These are phyloP conservation scores for Onthophagus sagittarius DNA, from an alignment of 2,888 invertebrate genomes.

Conservation along the genomic window DNA sequence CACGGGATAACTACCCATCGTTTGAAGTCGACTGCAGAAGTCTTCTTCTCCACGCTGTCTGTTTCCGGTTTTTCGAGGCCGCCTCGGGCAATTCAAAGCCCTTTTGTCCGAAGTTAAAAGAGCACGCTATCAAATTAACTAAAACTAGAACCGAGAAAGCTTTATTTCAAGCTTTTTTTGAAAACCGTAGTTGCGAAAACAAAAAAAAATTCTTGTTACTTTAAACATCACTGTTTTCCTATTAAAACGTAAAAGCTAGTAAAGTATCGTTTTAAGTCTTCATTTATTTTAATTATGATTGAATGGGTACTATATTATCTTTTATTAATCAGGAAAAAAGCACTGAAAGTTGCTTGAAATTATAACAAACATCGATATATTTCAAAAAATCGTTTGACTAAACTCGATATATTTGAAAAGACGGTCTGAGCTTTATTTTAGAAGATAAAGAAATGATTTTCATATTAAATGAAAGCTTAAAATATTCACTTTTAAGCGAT, in stretches of 20 bases:
- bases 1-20: not conserved
- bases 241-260: not conserved
- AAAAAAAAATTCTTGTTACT: not conserved
- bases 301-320: too few relatives aligned
- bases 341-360: too few relatives aligned
- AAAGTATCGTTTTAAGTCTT: not conserved
- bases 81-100: not conserved
- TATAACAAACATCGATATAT: too few relatives aligned
- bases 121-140: not conserved
- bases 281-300: too few relatives aligned
- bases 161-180: not conserved
- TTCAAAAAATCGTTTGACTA: too few relatives aligned
- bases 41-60: not conserved
- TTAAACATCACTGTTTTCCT: not conserved
- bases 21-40: not conserved
- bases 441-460: too few relatives aligned
- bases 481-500: too few relatives aligned
- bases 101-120: not conserved
- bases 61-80: not conserved
- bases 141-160: not conserved
- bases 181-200: not conserved
- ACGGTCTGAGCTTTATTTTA: too few relatives aligned
- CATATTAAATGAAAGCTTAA: too few relatives aligned
- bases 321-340: too few relatives aligned
- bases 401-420: too few relatives aligned